These are phyloP conservation scores for Engraulis encrasicolus DNA, from an alignment of 2,113 vertebrate species.

Conservation along the genomic window DNA sequence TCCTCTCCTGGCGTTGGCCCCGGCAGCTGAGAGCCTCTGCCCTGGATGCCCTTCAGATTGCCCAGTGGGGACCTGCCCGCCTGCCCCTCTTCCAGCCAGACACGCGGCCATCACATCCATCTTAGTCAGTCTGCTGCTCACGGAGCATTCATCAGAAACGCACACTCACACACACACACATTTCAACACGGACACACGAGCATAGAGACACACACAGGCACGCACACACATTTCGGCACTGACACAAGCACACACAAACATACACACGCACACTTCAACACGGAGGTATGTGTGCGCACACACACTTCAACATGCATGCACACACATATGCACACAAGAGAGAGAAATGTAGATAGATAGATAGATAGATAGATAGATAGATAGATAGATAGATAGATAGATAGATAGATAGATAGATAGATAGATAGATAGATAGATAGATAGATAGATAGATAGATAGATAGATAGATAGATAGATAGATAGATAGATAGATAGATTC, in stretches of 20 bases:
- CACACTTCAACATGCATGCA: too few species aligned
- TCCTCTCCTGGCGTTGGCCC: conserved; percentile 54
- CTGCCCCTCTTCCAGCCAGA: conserved; percentile 62
- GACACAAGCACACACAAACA: too few species aligned
- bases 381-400: too few species aligned
- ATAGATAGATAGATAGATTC: neutral
- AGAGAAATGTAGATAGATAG: too few species aligned
- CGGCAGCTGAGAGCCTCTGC: conserved; percentile 31
- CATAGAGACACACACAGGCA: neutral
- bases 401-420: too few species aligned
- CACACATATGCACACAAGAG: too few species aligned
- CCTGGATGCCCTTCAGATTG: conserved; percentile 66
- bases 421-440: too few species aligned
- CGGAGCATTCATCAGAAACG: conserved; percentile 63
- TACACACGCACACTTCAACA: too few species aligned
- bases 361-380: too few species aligned
- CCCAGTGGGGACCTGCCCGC: conserved; percentile 61
- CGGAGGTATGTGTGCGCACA: too few species aligned
- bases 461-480: neutral
- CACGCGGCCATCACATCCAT: conserved; percentile 71
- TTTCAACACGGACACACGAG: neutral
- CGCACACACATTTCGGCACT: too few species aligned
- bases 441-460: too few species aligned
- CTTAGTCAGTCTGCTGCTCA: conserved; percentile 68
- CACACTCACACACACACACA: conserved; percentile 38